Evolutionary conservation across 2,113 vertebrate genomes (phyloP), one percentile per base, ranked within the genome.

Genomic region (Pangasianodon hypophthalmus): DNA sequence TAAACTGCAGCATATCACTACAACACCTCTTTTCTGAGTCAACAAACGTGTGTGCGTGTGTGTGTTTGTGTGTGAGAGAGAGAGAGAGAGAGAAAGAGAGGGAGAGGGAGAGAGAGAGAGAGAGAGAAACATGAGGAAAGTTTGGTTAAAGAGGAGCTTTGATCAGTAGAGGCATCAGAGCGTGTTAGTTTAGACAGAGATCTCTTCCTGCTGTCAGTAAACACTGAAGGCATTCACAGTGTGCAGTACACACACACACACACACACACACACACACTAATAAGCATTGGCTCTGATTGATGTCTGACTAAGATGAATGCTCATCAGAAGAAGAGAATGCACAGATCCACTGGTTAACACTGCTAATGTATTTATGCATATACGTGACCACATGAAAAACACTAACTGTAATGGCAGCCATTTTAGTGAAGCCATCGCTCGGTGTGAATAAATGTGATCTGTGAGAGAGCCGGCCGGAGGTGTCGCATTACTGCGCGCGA

Each of bases 101-200:
- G 41, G 52, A 41, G 54, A 58, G 82, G 75, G 64, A 24, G 56
- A 37, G n/a, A n/a, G 71, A 54, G 60, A 37, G 41, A 84, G 62
- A 87, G 52, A 81, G 5, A 44, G 62, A 89, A 60, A 91, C 16
- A 87, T 73, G 84, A 73, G 86, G 84, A 90, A 89, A 88, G 85
- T 84, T 90, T 87, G 50, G 87, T 19, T 85, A 87, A 90, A 91
- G 71, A 58, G 79, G 2, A 56, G 89, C 92, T 92, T 93, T 93
- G 92, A 92, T 92, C 89, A 93, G 79, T 26, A 50, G 91, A 87
- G 62, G 64, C 90, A 89, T 92, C 89, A 90, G 92, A 91, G 89
- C 87, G 11, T 87, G 86, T 88, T 86, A 88, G 89, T 91, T 92
- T 91, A 91, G 87, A 91, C 89, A 85, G 90, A 90, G 86, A 92